Evolutionary conservation across 2,888 invertebrate species (phyloP), one percentile per base, ranked within the genome.

Genomic region (Epinotia nisella): DNA sequence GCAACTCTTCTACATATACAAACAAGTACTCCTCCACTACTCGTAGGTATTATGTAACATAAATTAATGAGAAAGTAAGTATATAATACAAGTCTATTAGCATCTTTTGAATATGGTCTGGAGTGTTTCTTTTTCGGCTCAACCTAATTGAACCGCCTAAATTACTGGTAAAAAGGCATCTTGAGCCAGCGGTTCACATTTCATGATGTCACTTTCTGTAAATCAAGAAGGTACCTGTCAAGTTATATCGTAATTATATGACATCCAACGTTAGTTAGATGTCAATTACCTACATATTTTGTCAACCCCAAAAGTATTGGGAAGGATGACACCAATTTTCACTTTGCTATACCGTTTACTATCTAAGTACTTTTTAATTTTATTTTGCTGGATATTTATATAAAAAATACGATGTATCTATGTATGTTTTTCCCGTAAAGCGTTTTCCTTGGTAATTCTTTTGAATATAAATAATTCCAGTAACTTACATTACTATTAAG

Each of bases 401-500:
- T 9, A 45, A 21, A 21, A 41, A 41, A 21, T 29, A 29, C 29
- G 7, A 29, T 29, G 29, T 29, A 29, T 7, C 5, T 29, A 29
- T 29, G 29, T 29, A 29, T 29, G 29, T 45, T 83, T 85, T 80
- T 78, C 83, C 85, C 85, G 83, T 90, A 91, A 90, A 90, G 89
- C 91, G 84, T 88, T 89, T 85, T 92, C 89, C 90, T 92, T 90
- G 91, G 91, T 91, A 90, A 89, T 86, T 86, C 86, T 88, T 83
- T 83, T 79, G 75, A 78, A 79, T 83, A 81, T 82, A 77, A 5
- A n/a, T 35, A 4, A 7, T 13, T 13, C 19, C 19, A 7, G 61
- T 45, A 19, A 17, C 41, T 64, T 51, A 51, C 13, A 29, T 29
- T 45, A 24, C 35, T 51, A 51, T 21, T 62, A 24, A 3, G 45